Conservation (phyloP, 1,140 invertebrate genomes). For the Lasioglossum albipes region DNA sequence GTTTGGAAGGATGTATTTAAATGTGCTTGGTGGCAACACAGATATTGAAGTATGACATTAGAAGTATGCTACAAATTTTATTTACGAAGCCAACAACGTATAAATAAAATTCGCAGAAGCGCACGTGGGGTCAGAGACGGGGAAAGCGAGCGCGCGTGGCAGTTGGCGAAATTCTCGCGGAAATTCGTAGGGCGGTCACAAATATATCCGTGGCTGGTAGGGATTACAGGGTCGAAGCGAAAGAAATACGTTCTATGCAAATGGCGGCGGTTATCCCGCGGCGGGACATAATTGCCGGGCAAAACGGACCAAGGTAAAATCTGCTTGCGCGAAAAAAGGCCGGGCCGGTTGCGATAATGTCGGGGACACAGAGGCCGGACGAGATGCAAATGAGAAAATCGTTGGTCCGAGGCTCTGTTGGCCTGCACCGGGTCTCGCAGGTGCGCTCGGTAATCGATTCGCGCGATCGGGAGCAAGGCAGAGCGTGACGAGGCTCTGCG, state of each 20-base stretch:
- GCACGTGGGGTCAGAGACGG: no score
- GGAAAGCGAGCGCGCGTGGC: no score
- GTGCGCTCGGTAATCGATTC: conserved; percentile 65
- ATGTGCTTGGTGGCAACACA: no score
- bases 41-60: no score
- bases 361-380: conserved; percentile 5
- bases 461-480: conserved; percentile 47
- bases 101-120: no score
- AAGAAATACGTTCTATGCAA: conserved; percentile 45
- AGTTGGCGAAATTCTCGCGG: not conserved
- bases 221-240: conserved; percentile 2
- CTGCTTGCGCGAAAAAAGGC: conserved; percentile 3
- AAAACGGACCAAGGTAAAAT: conserved; percentile 27
- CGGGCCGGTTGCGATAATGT: conserved; percentile 6
- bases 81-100: no score
- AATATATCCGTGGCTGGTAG: not conserved
- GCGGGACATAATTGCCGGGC: conserved; percentile 31
- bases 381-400: conserved; percentile 37
- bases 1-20: no score
- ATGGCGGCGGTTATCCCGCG: conserved; percentile 12
- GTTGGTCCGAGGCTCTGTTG: no score
- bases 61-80: no score
- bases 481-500: conserved; percentile 54
- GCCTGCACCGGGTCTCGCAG: conserved; percentile 31
- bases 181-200: not conserved